Percentiles rank a stretch among this genome's conserved stretches.
Conservation (phyloP, 2,113 vertebrate genomes). For the Lynx canadensis region DNA sequence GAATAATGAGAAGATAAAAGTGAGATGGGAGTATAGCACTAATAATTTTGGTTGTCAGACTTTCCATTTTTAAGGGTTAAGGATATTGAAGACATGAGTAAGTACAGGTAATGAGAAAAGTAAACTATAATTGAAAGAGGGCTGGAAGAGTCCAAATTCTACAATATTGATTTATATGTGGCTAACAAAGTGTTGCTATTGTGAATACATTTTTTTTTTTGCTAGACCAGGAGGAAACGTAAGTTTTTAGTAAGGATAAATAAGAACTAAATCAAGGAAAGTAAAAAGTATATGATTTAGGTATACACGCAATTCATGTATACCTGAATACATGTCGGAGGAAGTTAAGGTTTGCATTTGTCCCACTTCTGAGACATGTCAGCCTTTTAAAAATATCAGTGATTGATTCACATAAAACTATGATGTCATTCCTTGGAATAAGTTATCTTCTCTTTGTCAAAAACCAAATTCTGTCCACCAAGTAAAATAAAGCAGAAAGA, state of each 20-base stretch:
- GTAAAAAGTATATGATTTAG: not conserved
- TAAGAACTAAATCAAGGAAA: not conserved
- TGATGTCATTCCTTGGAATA: not conserved
- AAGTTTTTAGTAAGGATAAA: not conserved
- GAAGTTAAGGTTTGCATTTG: not conserved
- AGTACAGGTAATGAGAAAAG: not conserved
- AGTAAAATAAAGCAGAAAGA: not conserved
- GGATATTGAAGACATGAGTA: not conserved
- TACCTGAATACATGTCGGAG: not conserved
- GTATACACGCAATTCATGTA: not conserved
- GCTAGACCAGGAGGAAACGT: not conserved
- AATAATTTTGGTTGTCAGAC: not conserved
- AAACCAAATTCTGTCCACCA: not conserved
- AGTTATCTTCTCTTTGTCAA: not conserved
- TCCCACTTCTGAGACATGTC: not conserved
- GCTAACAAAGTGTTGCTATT: not conserved
- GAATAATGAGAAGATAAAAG: not conserved
- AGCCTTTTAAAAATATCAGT: not conserved
- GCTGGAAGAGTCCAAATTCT: not conserved
- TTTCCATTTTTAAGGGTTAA: not conserved
- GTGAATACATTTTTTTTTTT: not conserved
- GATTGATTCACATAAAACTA: not conserved
- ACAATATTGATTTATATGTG: not conserved
- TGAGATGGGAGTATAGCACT: not conserved
- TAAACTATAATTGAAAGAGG: not conserved